Base-by-base conservation (phyloP, 2,113 vertebrate species). In the Psettodes erumei region DNA sequence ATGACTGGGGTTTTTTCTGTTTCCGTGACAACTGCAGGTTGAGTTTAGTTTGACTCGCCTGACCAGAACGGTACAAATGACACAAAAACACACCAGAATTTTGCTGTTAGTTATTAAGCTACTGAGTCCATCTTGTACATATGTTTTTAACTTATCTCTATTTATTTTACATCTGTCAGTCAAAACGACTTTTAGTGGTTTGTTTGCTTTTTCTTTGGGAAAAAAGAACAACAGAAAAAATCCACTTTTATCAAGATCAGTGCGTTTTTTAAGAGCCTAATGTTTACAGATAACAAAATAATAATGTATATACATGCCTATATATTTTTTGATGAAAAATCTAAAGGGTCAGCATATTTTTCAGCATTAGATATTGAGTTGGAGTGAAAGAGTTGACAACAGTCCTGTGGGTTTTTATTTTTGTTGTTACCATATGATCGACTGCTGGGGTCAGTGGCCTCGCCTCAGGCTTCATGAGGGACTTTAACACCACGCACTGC, bases 141-240 rank as follows among this genome's bases (percentile, higher is more conserved):
- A 74, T n/a, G 27, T 88, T 90, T n/a, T 81, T 91, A 90, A 93
- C 77, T 90, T 90, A 89, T 87, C 66, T 81, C 63, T 93, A 93
- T 93, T 94, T 93, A 94, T 94, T 93, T 93, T 60, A 70, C 80
- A 62, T 62, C 32, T 33, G 37, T 79, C 59, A 37, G 45, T 64
- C 51, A 56, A 56, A 45, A 42, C 16, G 40, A 37, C 33, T 79
- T 63, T 1, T 40, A 40, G 11, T 58, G 21, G 37, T 43, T 67
- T 43, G 21, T 51, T 84, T 59, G 32, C 30, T 48, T 48, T 33
- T 65, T 62, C 63, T 65, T 50, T 18, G 27, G n/a, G n/a, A n/a
- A n/a, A n/a, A n/a, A n/a, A n/a, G n/a, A n/a, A n/a, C n/a, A n/a
- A n/a, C 15, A 55, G 11, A 38, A 58, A 58, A 64, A 70, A 79